Percentiles rank a stretch among this genome's conserved stretches.
Evolutionary conservation across 2,797 vertebrate species (phyloP).

Genomic region (Lacerta bilineata): DNA sequence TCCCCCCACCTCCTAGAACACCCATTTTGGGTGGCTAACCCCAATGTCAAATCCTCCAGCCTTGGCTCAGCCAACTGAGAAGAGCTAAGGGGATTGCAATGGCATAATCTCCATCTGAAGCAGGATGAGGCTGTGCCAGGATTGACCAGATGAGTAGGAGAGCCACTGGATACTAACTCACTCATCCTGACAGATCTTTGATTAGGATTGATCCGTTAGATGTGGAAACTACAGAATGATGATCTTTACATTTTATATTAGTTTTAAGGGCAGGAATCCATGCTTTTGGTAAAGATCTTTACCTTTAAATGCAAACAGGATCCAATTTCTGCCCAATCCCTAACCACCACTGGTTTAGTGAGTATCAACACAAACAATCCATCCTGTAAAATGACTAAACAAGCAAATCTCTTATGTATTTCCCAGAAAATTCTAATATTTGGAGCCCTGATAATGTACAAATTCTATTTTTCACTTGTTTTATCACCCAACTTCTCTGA

Average conservation of each 20-base stretch:
- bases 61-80: no score
- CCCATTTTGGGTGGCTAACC: no score
- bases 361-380: not conserved
- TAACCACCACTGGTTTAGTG: not conserved
- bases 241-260: not conserved
- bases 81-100: no score
- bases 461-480: not conserved
- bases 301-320: not conserved
- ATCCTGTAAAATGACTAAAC: not conserved
- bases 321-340: no score
- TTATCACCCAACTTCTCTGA: not conserved
- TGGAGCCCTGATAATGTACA: not conserved
- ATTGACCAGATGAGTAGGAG: no score
- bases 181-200: no score
- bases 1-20: no score
- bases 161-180: no score
- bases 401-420: not conserved
- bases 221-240: not conserved
- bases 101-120: no score
- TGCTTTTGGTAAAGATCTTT: no score
- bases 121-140: no score
- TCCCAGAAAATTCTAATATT: not conserved
- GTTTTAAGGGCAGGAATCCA: not conserved
- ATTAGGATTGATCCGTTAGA: not conserved
- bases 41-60: no score